Conservation (phyloP, 92 coral and sea anemone species). For the Plumapathes pennacea region DNA sequence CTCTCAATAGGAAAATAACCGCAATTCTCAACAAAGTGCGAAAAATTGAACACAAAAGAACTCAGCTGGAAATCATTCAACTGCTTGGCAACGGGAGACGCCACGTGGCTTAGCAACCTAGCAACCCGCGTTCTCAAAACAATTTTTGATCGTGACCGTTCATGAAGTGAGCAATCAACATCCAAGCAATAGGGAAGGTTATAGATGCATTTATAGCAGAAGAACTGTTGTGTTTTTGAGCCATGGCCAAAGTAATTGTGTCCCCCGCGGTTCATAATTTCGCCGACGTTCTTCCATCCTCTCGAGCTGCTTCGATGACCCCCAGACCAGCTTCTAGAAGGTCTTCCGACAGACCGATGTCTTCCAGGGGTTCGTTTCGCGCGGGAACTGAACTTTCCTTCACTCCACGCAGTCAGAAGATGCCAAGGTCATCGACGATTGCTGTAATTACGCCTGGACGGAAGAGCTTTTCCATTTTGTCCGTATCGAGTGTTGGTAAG, state of each 20-base stretch:
- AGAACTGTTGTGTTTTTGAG: too few relatives aligned
- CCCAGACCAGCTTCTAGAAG: constrained; percentile 72
- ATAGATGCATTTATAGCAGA: too few relatives aligned
- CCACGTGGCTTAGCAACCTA: constrained; percentile 25
- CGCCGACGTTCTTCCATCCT: constrained; percentile 73
- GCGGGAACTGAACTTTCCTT: constrained; percentile 37
- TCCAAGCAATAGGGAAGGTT: too few relatives aligned
- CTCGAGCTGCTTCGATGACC: constrained; percentile 68
- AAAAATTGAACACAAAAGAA: too few relatives aligned
- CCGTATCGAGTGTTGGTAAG: constrained; percentile 69
- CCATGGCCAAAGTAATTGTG: constrained; percentile 82
- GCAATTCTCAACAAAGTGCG: too few relatives aligned
- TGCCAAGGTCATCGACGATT: constrained; percentile 22
- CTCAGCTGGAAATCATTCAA: constrained; percentile 13
- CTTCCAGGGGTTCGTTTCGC: constrained; percentile 50
- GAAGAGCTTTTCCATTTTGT: constrained; percentile 51
- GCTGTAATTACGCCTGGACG: constrained; percentile 41
- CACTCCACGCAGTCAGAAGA: constrained; percentile 45
- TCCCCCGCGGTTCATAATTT: constrained; percentile 75
- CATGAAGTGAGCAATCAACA: too few relatives aligned
- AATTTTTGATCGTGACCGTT: too few relatives aligned
- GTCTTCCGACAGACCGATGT: constrained; percentile 62
- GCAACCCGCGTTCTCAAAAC: too few relatives aligned
- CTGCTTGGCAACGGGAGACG: constrained; percentile 68
- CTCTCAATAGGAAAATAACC: too few relatives aligned